phyloP scores from a whole-genome alignment of 92 coral and sea anemone genomes.

The Metridium senile region DNA sequence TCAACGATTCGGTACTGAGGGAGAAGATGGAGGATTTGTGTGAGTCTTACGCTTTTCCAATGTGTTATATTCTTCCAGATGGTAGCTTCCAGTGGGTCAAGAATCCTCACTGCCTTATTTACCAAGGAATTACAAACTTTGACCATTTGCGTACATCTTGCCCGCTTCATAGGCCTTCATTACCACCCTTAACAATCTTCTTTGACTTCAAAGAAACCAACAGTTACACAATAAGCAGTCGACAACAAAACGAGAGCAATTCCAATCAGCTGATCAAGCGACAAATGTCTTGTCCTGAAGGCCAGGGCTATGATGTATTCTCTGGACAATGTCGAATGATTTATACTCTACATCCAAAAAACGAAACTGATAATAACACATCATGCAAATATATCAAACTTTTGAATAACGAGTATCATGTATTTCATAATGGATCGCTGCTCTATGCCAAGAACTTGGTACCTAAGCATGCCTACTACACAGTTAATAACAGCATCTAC shows the following conservation, averaged over 20 bases:
- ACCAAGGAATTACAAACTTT: slow-evolving; percentile 30
- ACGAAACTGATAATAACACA: background rate
- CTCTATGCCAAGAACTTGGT: background rate
- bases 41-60: slow-evolving; percentile 47
- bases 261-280: background rate
- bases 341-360: background rate
- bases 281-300: slow-evolving; percentile 8
- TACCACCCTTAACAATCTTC: slow-evolving; percentile 47
- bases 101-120: slow-evolving; percentile 58
- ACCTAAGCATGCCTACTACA: background rate
- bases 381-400: slow-evolving; percentile 16
- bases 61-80: slow-evolving; percentile 21
- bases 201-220: slow-evolving; percentile 58
- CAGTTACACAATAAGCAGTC: slow-evolving; percentile 17
- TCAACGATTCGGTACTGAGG: background rate
- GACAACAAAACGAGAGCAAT: background rate
- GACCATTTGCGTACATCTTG: slow-evolving; percentile 2
- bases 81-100: slow-evolving; percentile 24
- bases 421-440: slow-evolving; percentile 20
- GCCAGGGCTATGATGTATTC: slow-evolving; percentile 52
- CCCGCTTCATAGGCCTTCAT: background rate
- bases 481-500: slow-evolving; percentile 14
- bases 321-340: slow-evolving; percentile 36
- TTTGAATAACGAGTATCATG: background rate
- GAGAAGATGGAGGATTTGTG: slow-evolving; percentile 10